Conservation (phyloP, 1,140 invertebrate genomes). For the Streblospio benedicti region DNA sequence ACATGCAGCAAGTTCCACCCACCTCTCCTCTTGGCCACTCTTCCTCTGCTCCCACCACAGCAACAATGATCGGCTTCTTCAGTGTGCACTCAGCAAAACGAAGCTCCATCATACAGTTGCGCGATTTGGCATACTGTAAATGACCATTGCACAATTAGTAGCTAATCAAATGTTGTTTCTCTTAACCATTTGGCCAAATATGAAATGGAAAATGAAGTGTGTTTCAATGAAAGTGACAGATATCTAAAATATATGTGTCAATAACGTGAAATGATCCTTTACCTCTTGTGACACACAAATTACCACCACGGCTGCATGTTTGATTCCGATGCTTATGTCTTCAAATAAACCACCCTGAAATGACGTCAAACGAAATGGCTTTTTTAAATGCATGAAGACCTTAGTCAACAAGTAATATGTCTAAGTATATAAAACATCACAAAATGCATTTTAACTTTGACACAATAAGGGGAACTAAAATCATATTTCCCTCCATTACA, state of each 20-base stretch:
- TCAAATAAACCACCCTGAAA: constrained; percentile 33
- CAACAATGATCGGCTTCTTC: constrained; percentile 30
- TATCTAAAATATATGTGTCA: constrained; percentile 1
- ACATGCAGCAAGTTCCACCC: too few species aligned
- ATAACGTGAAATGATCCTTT: neutral
- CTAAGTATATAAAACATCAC: too few species aligned
- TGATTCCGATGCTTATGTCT: constrained; percentile 35
- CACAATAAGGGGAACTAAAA: neutral
- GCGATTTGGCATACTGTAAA: constrained; percentile 34
- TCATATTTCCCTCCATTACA: neutral
- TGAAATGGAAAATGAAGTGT: too few species aligned
- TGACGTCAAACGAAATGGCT: neutral
- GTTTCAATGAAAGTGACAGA: too few species aligned
- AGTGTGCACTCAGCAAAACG: constrained; percentile 35
- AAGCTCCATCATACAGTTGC: constrained; percentile 38
- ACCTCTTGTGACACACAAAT: constrained; percentile 42
- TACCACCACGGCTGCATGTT: constrained; percentile 33
- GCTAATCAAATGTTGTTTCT: neutral
- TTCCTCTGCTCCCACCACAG: constrained; percentile 30
- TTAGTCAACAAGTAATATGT: too few species aligned
- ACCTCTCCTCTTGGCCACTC: too few species aligned
- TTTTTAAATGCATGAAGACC: neutral
- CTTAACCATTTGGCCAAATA: neutral
- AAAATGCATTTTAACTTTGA: too few species aligned
- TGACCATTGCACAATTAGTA: neutral